phyloP scores from a whole-genome alignment of 2,888 invertebrate genomes.

The Morinoia aosen region DNA sequence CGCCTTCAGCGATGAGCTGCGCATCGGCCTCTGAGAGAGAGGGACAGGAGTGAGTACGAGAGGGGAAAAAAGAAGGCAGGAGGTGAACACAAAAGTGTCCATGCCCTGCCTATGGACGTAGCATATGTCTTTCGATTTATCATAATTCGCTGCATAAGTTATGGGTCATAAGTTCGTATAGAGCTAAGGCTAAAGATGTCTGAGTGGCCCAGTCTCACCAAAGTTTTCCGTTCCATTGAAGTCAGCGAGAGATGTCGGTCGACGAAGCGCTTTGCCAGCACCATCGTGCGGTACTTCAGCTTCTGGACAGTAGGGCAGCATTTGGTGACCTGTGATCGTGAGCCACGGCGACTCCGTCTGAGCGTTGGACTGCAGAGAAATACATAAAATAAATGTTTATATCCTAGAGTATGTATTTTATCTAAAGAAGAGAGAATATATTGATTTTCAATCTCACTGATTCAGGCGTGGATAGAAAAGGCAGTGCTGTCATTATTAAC shows the following conservation, averaged over 20 bases:
- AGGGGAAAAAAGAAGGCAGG: background rate
- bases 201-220: background rate
- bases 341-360: constrained; percentile 57
- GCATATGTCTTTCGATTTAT: no score
- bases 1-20: background rate
- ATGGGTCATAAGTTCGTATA: no score
- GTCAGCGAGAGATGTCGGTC: background rate
- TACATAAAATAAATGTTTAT: background rate
- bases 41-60: background rate
- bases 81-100: background rate
- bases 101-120: no score
- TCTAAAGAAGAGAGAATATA: background rate
- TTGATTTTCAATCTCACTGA: no score
- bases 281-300: constrained; percentile 4
- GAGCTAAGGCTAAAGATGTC: background rate
- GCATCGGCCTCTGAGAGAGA: constrained; percentile 9
- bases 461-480: no score
- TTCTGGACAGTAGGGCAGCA: constrained; percentile 55
- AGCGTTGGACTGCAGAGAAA: background rate
- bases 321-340: constrained; percentile 55
- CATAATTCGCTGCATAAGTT: no score
- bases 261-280: background rate
- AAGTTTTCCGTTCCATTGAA: background rate
- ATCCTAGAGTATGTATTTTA: background rate
- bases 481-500: no score